These are phyloP conservation scores for Pantelozetes paolii DNA, from an alignment of 2,888 invertebrate species.

Conservation along the genomic window DNA sequence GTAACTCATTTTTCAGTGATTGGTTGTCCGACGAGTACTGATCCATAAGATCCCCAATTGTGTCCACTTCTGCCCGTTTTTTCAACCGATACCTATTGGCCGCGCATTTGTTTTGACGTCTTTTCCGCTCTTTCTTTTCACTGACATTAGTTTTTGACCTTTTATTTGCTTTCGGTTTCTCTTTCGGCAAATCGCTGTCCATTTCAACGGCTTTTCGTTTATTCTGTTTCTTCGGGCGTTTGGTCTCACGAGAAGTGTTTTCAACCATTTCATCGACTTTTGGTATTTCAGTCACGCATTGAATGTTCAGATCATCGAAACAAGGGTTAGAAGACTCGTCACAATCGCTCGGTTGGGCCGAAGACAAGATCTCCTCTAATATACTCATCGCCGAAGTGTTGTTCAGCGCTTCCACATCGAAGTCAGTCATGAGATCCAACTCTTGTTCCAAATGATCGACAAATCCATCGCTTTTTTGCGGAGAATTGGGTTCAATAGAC, in stretches of 20 bases:
- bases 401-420: not conserved
- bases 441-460: not conserved
- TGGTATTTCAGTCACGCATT: not conserved
- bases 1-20: not conserved
- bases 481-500: not conserved
- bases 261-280: not conserved
- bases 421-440: not conserved
- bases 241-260: not conserved
- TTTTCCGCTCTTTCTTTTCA: constrained; percentile 3
- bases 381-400: constrained; percentile 2
- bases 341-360: not conserved
- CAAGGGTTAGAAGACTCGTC: not conserved
- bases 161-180: not conserved
- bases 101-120: constrained; percentile 10
- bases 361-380: constrained; percentile 7
- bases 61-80: not conserved
- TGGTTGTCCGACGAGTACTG: not conserved
- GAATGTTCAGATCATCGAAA: constrained; percentile 2
- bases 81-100: constrained; percentile 3
- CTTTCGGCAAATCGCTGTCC: not conserved
- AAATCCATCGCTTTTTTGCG: not conserved
- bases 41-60: not conserved
- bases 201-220: not conserved
- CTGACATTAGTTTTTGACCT: not conserved
- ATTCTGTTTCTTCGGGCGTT: not conserved